A percentile compares a stretch with the other conserved stretches of the same genome.
These are phyloP conservation scores for Peromyscus nudipes DNA, from an alignment of 2,797 vertebrate genomes.

Conservation along the genomic window DNA sequence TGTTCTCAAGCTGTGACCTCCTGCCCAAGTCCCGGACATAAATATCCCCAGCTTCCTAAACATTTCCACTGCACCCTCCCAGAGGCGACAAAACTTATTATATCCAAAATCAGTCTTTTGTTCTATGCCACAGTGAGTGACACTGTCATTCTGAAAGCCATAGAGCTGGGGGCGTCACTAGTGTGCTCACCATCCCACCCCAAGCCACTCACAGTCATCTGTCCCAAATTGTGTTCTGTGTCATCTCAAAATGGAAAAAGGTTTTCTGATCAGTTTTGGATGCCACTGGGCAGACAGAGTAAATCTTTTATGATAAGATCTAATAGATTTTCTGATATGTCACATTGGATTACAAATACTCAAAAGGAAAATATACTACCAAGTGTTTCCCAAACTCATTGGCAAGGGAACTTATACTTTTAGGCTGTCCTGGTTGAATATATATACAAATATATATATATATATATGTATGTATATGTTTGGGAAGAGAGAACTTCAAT, in stretches of 20 bases:
- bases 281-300: not conserved
- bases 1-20: constrained; percentile 51
- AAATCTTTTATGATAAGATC: not conserved
- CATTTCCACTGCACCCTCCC: not conserved
- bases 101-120: constrained; percentile 16
- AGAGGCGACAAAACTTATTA: not conserved
- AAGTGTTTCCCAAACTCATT: constrained; percentile 25
- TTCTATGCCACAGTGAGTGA: not conserved
- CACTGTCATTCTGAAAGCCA: not conserved
- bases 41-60: constrained; percentile 59
- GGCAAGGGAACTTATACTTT: not conserved
- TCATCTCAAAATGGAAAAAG: not conserved
- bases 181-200: not conserved
- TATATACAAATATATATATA: no score
- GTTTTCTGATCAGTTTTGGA: not conserved
- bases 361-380: not conserved
- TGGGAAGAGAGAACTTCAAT: not conserved
- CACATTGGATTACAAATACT: not conserved
- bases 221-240: not conserved
- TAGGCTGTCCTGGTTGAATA: not conserved
- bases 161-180: not conserved
- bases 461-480: no score
- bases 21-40: constrained; percentile 24
- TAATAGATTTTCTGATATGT: not conserved
- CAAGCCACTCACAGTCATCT: not conserved